Evolutionary conservation across 2,888 invertebrate species (phyloP).

Genomic region (Rhingia rostrata): DNA sequence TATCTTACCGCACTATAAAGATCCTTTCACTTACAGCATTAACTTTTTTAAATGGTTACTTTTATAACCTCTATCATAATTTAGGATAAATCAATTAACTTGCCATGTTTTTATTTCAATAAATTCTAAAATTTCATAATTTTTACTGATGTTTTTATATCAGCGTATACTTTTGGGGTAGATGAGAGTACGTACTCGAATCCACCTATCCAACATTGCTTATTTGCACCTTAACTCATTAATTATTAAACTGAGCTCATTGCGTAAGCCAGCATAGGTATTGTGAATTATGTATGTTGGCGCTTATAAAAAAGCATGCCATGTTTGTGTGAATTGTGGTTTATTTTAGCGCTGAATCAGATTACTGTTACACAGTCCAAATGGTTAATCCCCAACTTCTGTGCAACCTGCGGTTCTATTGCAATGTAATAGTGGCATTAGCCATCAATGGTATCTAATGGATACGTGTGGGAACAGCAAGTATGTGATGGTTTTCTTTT

Average conservation of each 20-base stretch:
- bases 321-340: conserved; percentile 27
- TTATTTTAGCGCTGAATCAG: conserved; percentile 48
- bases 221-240: conserved; percentile 9
- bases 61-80: conserved; percentile 3
- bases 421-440: conserved; percentile 1
- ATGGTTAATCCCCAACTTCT: not conserved
- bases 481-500: conserved; percentile 25
- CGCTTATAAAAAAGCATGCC: conserved; percentile 1
- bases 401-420: conserved; percentile 28
- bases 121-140: not conserved
- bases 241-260: conserved; percentile 30
- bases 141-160: not conserved
- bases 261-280: not conserved
- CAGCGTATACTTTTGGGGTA: not conserved
- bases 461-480: conserved; percentile 43
- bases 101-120: not conserved
- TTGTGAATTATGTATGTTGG: not conserved
- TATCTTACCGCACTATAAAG: not conserved
- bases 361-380: conserved; percentile 37
- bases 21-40: conserved; percentile 1
- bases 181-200: not conserved
- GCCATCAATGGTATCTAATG: not conserved
- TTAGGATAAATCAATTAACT: conserved; percentile 2
- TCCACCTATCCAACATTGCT: not conserved
- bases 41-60: not conserved